Base-by-base conservation (phyloP, 1,140 invertebrate species). In the Bombus turneri region DNA sequence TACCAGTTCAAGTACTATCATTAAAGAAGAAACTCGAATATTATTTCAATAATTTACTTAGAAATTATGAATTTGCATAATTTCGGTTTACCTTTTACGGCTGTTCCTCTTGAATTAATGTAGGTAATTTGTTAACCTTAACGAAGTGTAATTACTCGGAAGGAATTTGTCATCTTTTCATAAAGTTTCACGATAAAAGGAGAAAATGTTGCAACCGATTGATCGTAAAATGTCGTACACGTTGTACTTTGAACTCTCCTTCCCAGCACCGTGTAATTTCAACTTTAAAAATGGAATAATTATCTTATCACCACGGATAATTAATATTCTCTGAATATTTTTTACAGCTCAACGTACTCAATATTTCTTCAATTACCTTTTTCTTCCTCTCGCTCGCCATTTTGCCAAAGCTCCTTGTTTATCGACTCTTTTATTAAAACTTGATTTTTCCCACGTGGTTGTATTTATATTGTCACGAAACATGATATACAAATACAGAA, bases 341-440 rank as follows among this genome's bases (percentile, higher is more conserved):
- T 79, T 84, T 84, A 79, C 39, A 66, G 43, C 22, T 31, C 43
- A 8, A n/a, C 34, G 18, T 69, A n/a, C 37, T 59, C 25, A 37
- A 34, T 53, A 34, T 84, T 79, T 79, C 75, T 84, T 39, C 47
- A 28, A 84, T 79, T 84, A 71, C 82, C 53, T 84, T 84, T 84
- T 75, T 47, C 82, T 66, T 15, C 82, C 75, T 79, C 62, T 84
- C 82, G 71, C 66, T 64, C 31, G 47, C n/a, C 53, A 12, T 22
- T 22, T 47, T n/a, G 15, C 31, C 31, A 66, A 64, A 8, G 39
- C 53, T 62, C 13, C 62, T 66, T 66, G 41, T 68, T 69, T 37
- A 31, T 57, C 25, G 34, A 9, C n/a, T 5, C 12, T 37, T 18
- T 68, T n/a, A 25, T 37, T 18, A 5, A n/a, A 13, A 43, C 53